These are phyloP conservation scores for Nansenia antarctica DNA, from an alignment of 2,113 vertebrate genomes.

Conservation along the genomic window DNA sequence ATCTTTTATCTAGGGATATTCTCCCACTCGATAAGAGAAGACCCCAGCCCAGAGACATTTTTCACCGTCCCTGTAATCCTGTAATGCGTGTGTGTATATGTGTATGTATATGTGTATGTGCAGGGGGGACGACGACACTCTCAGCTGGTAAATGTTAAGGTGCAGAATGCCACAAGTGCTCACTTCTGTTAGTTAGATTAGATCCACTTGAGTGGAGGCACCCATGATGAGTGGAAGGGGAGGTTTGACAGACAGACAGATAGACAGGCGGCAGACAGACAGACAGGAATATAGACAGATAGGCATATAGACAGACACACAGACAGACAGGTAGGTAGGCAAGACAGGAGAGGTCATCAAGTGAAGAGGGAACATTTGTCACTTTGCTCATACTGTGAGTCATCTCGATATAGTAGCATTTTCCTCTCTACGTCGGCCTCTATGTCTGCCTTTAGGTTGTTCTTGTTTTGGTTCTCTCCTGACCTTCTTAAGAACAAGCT, in stretches of 20 bases:
- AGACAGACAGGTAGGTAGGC: neutral
- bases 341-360: neutral
- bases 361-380: neutral
- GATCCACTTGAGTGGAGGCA: conserved; percentile 41
- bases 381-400: conserved; percentile 60
- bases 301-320: neutral
- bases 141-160: conserved; percentile 42
- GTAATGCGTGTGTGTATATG: conserved; percentile 14
- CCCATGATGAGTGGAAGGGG: conserved; percentile 45
- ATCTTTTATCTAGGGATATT: conserved; percentile 36
- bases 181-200: conserved; percentile 62
- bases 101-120: neutral
- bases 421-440: conserved; percentile 61
- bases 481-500: conserved; percentile 73
- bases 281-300: conserved; percentile 19
- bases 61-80: conserved; percentile 36
- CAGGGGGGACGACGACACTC: conserved; percentile 17
- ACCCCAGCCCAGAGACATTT: neutral
- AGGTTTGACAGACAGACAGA: neutral
- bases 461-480: conserved; percentile 63
- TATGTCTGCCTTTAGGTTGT: conserved; percentile 26
- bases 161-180: conserved; percentile 48
- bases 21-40: conserved; percentile 13
- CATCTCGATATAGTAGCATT: conserved; percentile 58
- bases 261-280: conserved; percentile 6